A percentile compares a stretch with the other conserved stretches of the same genome.
Evolutionary conservation across 1,140 invertebrate species (phyloP).

Genomic region (Caenorhabditis remanei): DNA sequence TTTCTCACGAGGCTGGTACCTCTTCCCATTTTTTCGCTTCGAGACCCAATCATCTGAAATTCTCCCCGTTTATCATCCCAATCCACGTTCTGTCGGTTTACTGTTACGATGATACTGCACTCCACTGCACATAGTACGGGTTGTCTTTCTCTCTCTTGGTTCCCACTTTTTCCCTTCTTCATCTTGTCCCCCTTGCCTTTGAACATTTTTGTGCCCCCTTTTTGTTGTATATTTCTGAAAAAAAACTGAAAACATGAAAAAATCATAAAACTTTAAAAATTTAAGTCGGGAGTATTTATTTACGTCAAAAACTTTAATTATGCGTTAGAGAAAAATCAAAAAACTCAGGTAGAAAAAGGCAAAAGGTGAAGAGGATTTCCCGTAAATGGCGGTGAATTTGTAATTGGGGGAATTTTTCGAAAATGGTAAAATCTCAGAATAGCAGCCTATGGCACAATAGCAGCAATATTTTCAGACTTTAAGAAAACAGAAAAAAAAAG

Average conservation of each 20-base stretch:
- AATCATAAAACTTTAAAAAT: not conserved
- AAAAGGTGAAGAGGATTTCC: not conserved
- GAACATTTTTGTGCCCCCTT: not conserved
- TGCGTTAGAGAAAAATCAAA: no score
- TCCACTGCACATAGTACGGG: not conserved
- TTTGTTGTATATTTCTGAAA: not conserved
- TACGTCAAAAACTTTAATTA: no score
- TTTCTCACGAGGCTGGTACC: constrained; percentile 47
- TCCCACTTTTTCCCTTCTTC: not conserved
- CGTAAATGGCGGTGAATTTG: not conserved
- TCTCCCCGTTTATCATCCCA: not conserved
- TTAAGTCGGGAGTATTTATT: not conserved
- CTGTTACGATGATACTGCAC: constrained; percentile 1
- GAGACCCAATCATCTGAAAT: not conserved
- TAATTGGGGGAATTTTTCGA: not conserved
- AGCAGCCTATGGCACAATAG: constrained; percentile 7
- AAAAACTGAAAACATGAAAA: constrained; percentile 32
- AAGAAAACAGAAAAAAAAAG: not conserved
- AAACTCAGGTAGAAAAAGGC: no score
- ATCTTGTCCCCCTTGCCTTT: not conserved
- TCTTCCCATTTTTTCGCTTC: not conserved
- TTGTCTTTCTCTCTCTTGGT: not conserved
- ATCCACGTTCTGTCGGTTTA: no score
- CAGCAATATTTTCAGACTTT: no score
- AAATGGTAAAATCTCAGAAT: not conserved